Percentiles rank a stretch among this genome's conserved stretches.
These are phyloP conservation scores for Pollenia labialis DNA, from an alignment of 2,888 invertebrate species.

Conservation along the genomic window DNA sequence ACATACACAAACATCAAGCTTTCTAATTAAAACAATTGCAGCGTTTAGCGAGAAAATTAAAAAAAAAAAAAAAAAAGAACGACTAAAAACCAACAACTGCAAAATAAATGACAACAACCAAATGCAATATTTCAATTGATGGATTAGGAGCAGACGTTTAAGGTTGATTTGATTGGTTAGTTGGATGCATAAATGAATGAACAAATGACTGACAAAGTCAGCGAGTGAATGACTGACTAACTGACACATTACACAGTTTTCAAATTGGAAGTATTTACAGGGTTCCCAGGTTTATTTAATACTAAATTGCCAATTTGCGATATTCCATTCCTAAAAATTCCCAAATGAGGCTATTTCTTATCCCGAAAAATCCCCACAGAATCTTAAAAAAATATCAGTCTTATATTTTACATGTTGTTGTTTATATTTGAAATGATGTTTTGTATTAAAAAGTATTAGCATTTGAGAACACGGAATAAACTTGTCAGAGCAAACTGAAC, in stretches of 20 bases:
- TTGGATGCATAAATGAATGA: slow-evolving; percentile 8
- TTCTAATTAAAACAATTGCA: slow-evolving; percentile 61
- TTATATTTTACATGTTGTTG: too few relatives aligned
- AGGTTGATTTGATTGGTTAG: slow-evolving; percentile 25
- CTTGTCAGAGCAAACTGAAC: too few relatives aligned
- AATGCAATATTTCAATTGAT: slow-evolving; percentile 65
- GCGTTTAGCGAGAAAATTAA: slow-evolving; percentile 20
- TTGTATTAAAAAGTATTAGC: too few relatives aligned
- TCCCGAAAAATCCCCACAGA: too few relatives aligned
- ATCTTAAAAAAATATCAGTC: too few relatives aligned
- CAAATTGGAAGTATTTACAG: slow-evolving; percentile 62
- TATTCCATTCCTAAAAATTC: too few relatives aligned
- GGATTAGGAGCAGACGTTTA: slow-evolving; percentile 63
- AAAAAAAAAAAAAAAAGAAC: slow-evolving; percentile 7
- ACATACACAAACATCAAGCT: slow-evolving; percentile 22
- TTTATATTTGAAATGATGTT: too few relatives aligned
- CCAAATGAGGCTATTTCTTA: too few relatives aligned
- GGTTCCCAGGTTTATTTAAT: background rate
- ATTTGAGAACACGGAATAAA: too few relatives aligned
- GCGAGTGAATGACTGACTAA: slow-evolving; percentile 25
- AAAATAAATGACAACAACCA: slow-evolving; percentile 23
- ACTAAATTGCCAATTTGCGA: too few relatives aligned
- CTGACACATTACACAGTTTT: slow-evolving; percentile 62
- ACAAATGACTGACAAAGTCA: slow-evolving; percentile 17
- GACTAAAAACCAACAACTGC: slow-evolving; percentile 15